These are phyloP conservation scores for Delphinus delphis DNA, from an alignment of 2,113 vertebrate genomes.

Conservation along the genomic window DNA sequence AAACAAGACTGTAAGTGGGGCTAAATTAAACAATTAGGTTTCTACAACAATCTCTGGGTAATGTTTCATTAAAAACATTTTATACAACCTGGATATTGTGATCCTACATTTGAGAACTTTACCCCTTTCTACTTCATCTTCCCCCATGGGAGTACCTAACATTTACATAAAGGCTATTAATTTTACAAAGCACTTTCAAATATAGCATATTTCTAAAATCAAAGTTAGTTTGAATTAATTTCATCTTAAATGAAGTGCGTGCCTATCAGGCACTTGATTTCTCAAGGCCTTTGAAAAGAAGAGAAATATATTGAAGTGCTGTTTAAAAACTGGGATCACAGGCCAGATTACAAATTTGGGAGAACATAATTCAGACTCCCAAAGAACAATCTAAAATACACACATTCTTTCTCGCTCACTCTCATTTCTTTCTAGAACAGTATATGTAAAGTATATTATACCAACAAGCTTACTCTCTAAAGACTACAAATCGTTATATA, in stretches of 20 bases:
- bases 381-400: not conserved
- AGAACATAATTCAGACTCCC: constrained; percentile 36
- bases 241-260: not conserved
- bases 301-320: not conserved
- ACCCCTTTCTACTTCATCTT: not conserved
- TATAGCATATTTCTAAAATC: constrained; percentile 16
- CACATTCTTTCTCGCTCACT: not conserved
- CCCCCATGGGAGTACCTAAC: not conserved
- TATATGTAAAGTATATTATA: not conserved
- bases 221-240: constrained; percentile 20
- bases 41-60: constrained; percentile 21
- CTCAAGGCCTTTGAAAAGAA: constrained; percentile 33
- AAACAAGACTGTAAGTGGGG: not conserved
- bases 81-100: not conserved
- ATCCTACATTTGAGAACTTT: not conserved
- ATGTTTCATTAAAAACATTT: constrained; percentile 31
- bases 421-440: not conserved
- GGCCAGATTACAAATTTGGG: not conserved
- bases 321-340: not conserved
- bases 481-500: not conserved
- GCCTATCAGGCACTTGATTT: not conserved
- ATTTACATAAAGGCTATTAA: constrained; percentile 23
- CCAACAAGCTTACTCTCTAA: not conserved
- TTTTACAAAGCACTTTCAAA: constrained; percentile 26
- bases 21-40: not conserved